Base-by-base conservation (phyloP, 2,797 vertebrate species). In the Anabas testudineus region DNA sequence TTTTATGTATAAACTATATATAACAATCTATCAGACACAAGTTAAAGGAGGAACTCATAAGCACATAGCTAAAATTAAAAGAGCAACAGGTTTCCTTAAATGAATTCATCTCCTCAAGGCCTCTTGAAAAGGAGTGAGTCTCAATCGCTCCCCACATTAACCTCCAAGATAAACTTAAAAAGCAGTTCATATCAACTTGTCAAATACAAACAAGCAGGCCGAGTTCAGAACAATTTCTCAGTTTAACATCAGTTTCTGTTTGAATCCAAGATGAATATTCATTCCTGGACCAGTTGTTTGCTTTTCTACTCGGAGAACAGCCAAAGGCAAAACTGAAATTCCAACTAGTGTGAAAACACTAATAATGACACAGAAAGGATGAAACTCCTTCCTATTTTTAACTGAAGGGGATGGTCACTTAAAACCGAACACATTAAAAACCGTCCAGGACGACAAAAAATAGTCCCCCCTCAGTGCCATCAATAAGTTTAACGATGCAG, bases 21-120 rank as follows among this genome's bases (percentile, higher is more conserved):
- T n/a, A n/a, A n/a, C n/a, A n/a, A n/a, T n/a, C n/a, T n/a, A n/a
- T n/a, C n/a, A n/a, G n/a, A n/a, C n/a, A n/a, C n/a, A n/a, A n/a
- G n/a, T n/a, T n/a, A n/a, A n/a, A n/a, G n/a, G n/a, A n/a, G n/a
- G n/a, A n/a, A n/a, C 24, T 24, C 24, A 32, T 43, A 15, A 4
- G 43, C 43, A 37, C 30, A 47, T 21, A 13, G 24, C 19, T n/a
- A 32, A 43, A 61, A 34, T 61, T 48, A 15, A 48, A 45, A 45
- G 12, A 45, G 18, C n/a, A 32, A 45, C 24, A 46, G 52, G 42
- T 58, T 57, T 65, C 18, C 36, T 65, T 65, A 61, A 63, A 74
- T 62, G 26, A 68, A 65, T 76, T 61, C 53, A 76, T 56, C 57
- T 10, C 22, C 52, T 74, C 74, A 79, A 68, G 68, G 32, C 59